Base-by-base conservation (phyloP, 2,113 vertebrate species). In the Lucifuga dentata region DNA sequence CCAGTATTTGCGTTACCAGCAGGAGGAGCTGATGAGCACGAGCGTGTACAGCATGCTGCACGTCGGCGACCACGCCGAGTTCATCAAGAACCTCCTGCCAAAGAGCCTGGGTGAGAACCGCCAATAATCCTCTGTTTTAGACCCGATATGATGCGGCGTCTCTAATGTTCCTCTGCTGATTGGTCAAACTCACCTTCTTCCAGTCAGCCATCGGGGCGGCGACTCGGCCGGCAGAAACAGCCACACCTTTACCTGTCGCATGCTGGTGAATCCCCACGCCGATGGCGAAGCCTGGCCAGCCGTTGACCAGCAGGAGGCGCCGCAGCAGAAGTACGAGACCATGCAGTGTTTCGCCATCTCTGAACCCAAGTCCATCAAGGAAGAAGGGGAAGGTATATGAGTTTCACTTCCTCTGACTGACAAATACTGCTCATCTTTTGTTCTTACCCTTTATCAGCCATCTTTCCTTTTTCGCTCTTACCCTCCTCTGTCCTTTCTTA, bases 341-440 rank as follows among this genome's bases (percentile, higher is more conserved):
- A 97, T 99, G 98, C 98, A 99, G 95, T 99, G 98, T 86, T 99
- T 99, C 60, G 95, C 97, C 36, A 96, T 99, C 73, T 99, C 97
- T 45, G 96, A 99, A 86, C 98, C 97, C 90, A 97, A 98, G 93
- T 98, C 96, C 68, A 97, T 99, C 92, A 97, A 94, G 85, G 97
- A 99, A 76, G 98, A 99, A 0, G 97, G 97, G 33, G 98, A 99
- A 95, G 98, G 98, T 99, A 92, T 2, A 53, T 29, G 26, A 29
- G n/a, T n/a, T 16, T 44, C 8, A 16, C 24, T 32, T n/a, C 2
- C 48, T n/a, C 12, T 10, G 19, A n/a, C n/a, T n/a, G n/a, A n/a
- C n/a, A n/a, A n/a, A n/a, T n/a, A n/a, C n/a, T 26, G 2, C 15
- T 6, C 2, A 5, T 10, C 15, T 36, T n/a, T 9, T 8, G 19